Evolutionary conservation across 2,888 invertebrate species (phyloP), one percentile per base, ranked within the genome.

Genomic region (Eupithecia vulgata): DNA sequence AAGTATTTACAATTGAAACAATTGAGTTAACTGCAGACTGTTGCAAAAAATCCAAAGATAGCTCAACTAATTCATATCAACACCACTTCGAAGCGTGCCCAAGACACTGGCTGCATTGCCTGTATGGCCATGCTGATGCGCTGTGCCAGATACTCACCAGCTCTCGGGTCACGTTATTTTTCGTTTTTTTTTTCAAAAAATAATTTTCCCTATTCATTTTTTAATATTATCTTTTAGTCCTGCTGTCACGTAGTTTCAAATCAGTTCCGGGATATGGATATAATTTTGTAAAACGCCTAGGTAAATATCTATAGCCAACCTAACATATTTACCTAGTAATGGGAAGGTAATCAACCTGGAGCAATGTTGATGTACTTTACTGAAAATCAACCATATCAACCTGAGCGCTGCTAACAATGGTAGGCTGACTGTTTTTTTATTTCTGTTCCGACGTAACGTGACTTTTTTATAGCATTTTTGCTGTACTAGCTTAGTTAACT

Each of bases 401-500:
- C 57, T 57, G 57, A 25, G 48, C n/a, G 48, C 48, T 48, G 3
- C 12, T 52, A 52, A 57, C 57, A 57, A 57, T 57, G 57, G 57
- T 13, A 57, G 25, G 57, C 21, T 25, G 57, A 52, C 21, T 3
- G 10, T 52, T 52, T 57, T 57, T 25, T 57, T 57, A 25, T 25
- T 57, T 57, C 10, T 52, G 48, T 25, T 25, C 57, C 13, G 13
- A 57, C 1, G 57, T n/a, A 52, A 52, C 12, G 12, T 57, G 12
- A 52, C 52, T 57, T 57, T 21, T 25, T 30, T 45, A 7, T 4
- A 17, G n/a, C 3, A 5, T 52, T 25, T 48, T 25, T 10, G 4
- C 52, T 57, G 25, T 21, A 12, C 12, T n/a, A n/a, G n/a, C 12
- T 57, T 25, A 57, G 21, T 8, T 2, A 10, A 13, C 13, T 21